A percentile compares a stretch with the other conserved stretches of the same genome.
These are phyloP conservation scores for Phalanger gymnotis DNA, from an alignment of 2,797 vertebrate genomes.

Conservation along the genomic window DNA sequence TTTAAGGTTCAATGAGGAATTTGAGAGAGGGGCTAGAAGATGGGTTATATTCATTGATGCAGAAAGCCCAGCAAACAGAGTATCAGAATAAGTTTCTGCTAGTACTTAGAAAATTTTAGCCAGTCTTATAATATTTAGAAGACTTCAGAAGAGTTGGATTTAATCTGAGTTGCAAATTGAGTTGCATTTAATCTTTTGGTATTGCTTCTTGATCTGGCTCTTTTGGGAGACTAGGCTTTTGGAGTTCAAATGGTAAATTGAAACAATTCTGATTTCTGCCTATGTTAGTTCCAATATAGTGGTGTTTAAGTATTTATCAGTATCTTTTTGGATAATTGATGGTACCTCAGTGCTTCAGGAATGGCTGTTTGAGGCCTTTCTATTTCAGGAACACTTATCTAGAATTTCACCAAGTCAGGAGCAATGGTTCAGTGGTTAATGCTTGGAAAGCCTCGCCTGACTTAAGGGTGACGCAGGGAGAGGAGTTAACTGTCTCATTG, in stretches of 20 bases:
- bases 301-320: not conserved
- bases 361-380: constrained; percentile 3
- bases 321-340: not conserved
- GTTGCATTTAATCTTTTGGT: not conserved
- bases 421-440: not conserved
- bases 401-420: not conserved
- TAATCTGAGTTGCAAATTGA: not conserved
- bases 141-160: not conserved
- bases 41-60: not conserved
- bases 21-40: not conserved
- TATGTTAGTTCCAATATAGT: not conserved
- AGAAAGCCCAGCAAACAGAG: not conserved
- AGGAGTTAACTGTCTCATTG: not conserved
- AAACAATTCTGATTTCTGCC: not conserved
- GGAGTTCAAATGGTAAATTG: not conserved
- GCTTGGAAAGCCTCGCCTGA: not conserved
- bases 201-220: not conserved
- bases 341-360: not conserved
- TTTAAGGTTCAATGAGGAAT: not conserved
- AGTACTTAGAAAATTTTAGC: not conserved
- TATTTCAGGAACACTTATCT: constrained; percentile 8
- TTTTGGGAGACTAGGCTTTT: not conserved
- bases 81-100: not conserved
- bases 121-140: not conserved
- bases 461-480: not conserved